Base-by-base conservation (phyloP, 53 echinoderm and acorn worm species). In the Echinarachnius parma region DNA sequence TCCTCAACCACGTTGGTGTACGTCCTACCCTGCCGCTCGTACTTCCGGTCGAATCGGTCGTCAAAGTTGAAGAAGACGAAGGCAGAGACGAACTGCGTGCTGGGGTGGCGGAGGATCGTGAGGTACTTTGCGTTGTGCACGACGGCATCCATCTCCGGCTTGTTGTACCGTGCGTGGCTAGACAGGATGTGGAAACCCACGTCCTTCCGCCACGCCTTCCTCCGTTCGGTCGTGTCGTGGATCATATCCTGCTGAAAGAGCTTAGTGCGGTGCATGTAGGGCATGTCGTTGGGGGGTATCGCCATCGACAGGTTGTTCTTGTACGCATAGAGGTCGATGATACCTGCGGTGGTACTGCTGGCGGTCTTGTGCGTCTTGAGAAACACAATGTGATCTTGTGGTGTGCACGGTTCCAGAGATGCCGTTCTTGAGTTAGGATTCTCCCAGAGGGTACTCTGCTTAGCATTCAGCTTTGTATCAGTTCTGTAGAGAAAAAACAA, bases 291-390 rank as follows among this genome's bases (percentile, higher is more conserved):
- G 26, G 74, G 74, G 14, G 80, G 86, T 34, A 87, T 45, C 29
- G 82, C 82, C 29, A 82, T 66, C 34, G 62, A 56, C 4, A 82
- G 59, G 54, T 63, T 78, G 16, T 68, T 61, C 46, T 15, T 72
- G 82, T 83, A 83, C 9, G 83, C 89, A 69, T 76, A 88, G 27
- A 80, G 66, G 29, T 88, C 75, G 14, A 88, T 67, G 11, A 83
- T 88, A 0, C 80, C 75, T 0, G 80, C 50, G 13, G 83, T 50
- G 47, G 83, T 87, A 10, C 83, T 75, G 46, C 88, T 88, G 24
- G 79, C 88, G 19, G 88, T 88, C 30, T 88, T 88, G 70, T 88
- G 88, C 0, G 83, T 88, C 64, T 88, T 83, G 58, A 83, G 44
- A 14, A 75, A 88, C n/a, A 88, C 83, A 31, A 79, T 42, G 21